Evolutionary conservation across 1,140 invertebrate genomes (phyloP), one percentile per base, ranked within the genome.

Genomic region (Drosophila cardini): DNA sequence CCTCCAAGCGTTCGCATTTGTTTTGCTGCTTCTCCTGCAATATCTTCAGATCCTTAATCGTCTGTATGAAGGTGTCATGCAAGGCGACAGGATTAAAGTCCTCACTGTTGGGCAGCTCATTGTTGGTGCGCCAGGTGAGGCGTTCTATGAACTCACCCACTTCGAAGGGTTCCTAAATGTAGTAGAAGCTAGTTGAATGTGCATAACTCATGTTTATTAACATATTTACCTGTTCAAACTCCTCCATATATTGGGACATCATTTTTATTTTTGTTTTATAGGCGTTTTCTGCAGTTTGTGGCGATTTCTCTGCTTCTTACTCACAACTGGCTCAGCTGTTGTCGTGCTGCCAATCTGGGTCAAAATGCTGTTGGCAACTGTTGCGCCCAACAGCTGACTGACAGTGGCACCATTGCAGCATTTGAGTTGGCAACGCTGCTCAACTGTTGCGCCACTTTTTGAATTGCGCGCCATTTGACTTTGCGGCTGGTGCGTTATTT

Each of bases 81-180:
- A 99, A 95, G 77, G 95, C 94, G 84, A 95, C 94, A 0, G 97
- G 95, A 92, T 97, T 95, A 84, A 97, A 96, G 58, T 93, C 95
- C 57, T 96, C 94, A 58, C 94, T 93, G 26, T 94, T 94, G 15
- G 94, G 94, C 34, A 94, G 95, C 86, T 97, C 97, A 72, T 95
- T 95, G 78, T 97, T 96, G 38, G 97, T 97, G 87, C 98, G 94
- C 96, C 98, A 98, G 64, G 98, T 98, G 76, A 99, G 93, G 64
- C 98, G 94, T 93, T 99, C 98, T 1, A 99, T 98, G 94, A 99
- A 99, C 89, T 99, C 98, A 92, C 98, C 97, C 18, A 97, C 95
- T 94, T 99, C 97, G 93, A 99, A 99, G 0, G 98, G 97, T 91
- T 99, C 98, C 97, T 97, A 38, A 11, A 9, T 36, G 34, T 30